Conservation (phyloP, 2,797 vertebrate species). For the Malurus splendens region DNA sequence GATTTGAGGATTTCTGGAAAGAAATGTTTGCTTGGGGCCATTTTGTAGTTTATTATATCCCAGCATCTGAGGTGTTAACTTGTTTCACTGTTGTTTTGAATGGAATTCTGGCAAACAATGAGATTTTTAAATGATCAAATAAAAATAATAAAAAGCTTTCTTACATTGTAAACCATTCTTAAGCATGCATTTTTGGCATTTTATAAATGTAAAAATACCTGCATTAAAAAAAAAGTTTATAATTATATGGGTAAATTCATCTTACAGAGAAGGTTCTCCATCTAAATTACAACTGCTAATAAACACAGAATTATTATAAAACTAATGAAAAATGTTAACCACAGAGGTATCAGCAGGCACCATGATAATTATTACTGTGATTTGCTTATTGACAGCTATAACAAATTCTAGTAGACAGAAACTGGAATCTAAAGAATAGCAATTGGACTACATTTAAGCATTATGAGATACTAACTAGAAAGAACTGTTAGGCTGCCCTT, state of each 20-base stretch:
- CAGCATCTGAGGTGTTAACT: slow-evolving; percentile 22
- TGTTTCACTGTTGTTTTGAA: not conserved
- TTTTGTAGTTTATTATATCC: not conserved
- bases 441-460: slow-evolving; percentile 49
- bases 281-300: not conserved
- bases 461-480: slow-evolving; percentile 45
- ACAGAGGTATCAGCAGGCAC: slow-evolving; percentile 38
- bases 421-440: slow-evolving; percentile 42
- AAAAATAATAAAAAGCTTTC: slow-evolving; percentile 20
- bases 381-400: slow-evolving; percentile 54
- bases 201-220: not conserved
- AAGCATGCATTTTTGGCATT: not conserved
- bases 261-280: not conserved
- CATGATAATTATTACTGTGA: slow-evolving; percentile 53
- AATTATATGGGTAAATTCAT: not conserved
- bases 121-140: slow-evolving; percentile 21
- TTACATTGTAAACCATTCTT: not conserved
- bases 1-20: not conserved
- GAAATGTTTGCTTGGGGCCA: not conserved
- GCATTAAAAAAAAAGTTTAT: not conserved
- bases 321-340: slow-evolving; percentile 39
- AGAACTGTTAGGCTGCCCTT: slow-evolving; percentile 18
- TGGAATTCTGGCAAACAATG: slow-evolving; percentile 2
- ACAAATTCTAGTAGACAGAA: slow-evolving; percentile 54
- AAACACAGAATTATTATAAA: slow-evolving; percentile 1